Conservation (phyloP, 1,140 invertebrate species). For the Caerostris darwini region DNA sequence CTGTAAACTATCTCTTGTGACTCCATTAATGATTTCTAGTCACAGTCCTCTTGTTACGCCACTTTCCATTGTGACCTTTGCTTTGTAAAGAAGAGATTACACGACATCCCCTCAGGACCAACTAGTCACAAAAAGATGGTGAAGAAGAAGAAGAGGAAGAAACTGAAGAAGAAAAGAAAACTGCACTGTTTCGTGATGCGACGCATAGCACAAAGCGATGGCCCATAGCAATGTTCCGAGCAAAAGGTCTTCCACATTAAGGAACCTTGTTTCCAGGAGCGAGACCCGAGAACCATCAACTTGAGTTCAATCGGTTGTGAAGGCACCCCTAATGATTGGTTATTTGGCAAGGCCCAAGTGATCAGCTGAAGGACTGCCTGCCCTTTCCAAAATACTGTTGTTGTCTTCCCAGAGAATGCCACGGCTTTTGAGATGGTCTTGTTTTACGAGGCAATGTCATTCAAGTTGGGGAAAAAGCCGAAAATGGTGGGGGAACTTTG, state of each 20-base stretch:
- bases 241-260: constrained; percentile 58
- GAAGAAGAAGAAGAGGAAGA: neutral
- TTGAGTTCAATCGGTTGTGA: constrained; percentile 76
- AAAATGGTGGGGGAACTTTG: constrained; percentile 55
- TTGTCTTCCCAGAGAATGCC: neutral
- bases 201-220: constrained; percentile 34
- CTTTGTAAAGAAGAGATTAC: neutral
- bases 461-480: constrained; percentile 13
- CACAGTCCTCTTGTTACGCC: no score
- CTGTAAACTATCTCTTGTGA: no score
- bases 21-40: no score
- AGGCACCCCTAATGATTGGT: constrained; percentile 75
- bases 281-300: constrained; percentile 61
- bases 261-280: constrained; percentile 42
- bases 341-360: constrained; percentile 64
- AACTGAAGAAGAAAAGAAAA: neutral
- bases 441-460: constrained; percentile 68
- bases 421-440: constrained; percentile 35
- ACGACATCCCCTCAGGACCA: neutral
- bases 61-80: neutral
- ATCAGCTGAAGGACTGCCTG: constrained; percentile 3
- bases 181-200: neutral
- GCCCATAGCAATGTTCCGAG: constrained; percentile 34
- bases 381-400: constrained; percentile 31
- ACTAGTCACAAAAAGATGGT: constrained; percentile 24